A percentile compares a stretch with the other conserved stretches of the same genome.
Evolutionary conservation across 2,888 invertebrate species (phyloP).

Genomic region (Spilarctia lutea): DNA sequence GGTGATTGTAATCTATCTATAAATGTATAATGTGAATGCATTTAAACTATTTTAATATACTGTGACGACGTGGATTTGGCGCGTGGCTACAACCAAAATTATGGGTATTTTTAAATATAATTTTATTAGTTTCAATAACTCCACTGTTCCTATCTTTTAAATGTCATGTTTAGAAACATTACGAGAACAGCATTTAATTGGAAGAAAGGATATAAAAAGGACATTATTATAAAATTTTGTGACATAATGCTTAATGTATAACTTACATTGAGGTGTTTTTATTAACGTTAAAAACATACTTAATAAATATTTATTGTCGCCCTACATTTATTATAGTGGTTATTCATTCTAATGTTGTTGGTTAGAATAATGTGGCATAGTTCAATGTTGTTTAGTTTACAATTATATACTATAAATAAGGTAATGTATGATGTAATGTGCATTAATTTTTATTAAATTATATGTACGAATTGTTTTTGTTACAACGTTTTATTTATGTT

Average conservation of each 20-base stretch:
- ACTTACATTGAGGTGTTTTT: background rate
- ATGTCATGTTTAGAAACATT: background rate
- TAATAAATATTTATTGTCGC: background rate
- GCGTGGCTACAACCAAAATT: background rate
- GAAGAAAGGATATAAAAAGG: background rate
- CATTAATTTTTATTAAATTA: conserved; percentile 41
- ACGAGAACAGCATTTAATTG: background rate
- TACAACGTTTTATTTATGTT: conserved; percentile 50
- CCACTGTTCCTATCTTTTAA: background rate
- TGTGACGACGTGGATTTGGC: background rate
- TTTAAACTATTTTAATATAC: background rate
- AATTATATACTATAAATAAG: conserved; percentile 32
- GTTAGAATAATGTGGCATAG: conserved; percentile 27
- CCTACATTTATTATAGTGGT: background rate
- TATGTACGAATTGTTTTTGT: conserved; percentile 51
- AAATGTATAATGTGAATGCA: background rate
- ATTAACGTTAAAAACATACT: background rate
- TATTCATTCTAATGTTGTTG: conserved; percentile 22
- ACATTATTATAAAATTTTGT: background rate
- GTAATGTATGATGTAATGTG: conserved; percentile 5
- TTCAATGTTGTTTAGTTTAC: conserved; percentile 30
- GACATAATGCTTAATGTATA: background rate
- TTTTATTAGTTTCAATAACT: background rate
- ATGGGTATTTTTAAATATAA: background rate
- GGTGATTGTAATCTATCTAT: background rate